phyloP scores from a whole-genome alignment of 2,113 vertebrate species.

The Brevimyrus niger region DNA sequence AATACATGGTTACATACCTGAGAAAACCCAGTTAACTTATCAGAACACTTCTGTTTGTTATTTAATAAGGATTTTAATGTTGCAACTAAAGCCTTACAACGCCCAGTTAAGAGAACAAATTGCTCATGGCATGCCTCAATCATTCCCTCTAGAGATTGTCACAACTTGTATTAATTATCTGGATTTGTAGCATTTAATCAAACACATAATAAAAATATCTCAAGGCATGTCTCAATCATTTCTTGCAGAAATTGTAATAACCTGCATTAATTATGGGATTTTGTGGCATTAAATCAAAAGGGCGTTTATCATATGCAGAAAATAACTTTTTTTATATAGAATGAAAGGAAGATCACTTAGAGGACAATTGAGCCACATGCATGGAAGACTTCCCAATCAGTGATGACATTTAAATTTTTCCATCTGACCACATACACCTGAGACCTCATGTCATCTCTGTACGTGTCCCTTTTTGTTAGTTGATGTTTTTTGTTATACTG shows the following conservation, averaged over 20 bases:
- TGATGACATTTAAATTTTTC: neutral
- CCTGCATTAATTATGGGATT: neutral
- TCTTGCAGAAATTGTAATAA: neutral
- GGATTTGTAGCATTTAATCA: neutral
- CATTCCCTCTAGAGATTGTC: neutral
- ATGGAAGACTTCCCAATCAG: neutral
- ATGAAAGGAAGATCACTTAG: neutral
- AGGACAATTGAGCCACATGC: neutral
- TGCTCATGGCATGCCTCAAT: neutral
- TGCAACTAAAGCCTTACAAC: neutral
- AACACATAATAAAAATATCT: too few relatives aligned
- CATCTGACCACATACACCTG: neutral
- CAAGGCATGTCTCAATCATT: neutral
- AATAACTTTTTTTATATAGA: neutral
- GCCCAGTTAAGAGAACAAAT: neutral
- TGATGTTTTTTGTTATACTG: neutral
- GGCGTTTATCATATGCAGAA: neutral
- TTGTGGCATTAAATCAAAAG: neutral
- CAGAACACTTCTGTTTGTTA: neutral
- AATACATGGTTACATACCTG: neutral
- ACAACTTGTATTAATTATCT: neutral
- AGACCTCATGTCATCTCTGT: neutral
- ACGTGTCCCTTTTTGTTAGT: neutral
- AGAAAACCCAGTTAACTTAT: neutral
- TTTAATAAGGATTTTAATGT: neutral